These are phyloP conservation scores for Chaetura pelagica DNA, from an alignment of 2,113 vertebrate genomes.

Conservation along the genomic window DNA sequence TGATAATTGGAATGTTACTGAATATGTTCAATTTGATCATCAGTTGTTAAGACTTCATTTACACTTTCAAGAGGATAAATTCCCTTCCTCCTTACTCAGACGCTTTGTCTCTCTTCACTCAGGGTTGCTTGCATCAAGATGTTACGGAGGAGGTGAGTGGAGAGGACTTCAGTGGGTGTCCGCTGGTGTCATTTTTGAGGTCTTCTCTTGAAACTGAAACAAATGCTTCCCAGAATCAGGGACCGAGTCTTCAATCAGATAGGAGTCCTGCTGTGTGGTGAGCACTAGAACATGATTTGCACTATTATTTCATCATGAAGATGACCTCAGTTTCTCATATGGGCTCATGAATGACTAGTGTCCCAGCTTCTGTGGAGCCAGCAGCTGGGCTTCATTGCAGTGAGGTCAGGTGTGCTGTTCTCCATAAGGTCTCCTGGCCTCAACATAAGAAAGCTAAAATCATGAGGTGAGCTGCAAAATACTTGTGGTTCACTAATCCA, in stretches of 20 bases:
- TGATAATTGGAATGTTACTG: neutral
- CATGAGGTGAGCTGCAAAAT: neutral
- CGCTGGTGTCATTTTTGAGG: accelerated
- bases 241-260: neutral
- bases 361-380: neutral
- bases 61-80: neutral
- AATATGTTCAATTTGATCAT: neutral
- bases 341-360: neutral
- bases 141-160: accelerated
- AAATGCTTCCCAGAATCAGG: neutral
- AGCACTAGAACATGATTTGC: too few species aligned
- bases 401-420: neutral
- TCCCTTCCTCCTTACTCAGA: accelerated
- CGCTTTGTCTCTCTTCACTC: neutral
- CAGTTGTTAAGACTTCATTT: neutral
- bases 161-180: neutral
- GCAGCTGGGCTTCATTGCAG: neutral
- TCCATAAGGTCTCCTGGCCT: neutral
- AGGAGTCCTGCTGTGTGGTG: neutral
- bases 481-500: neutral
- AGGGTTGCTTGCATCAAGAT: neutral
- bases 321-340: neutral
- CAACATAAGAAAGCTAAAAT: neutral
- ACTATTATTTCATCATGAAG: neutral
- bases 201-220: neutral